These are phyloP conservation scores for Mimachlamys varia DNA, from an alignment of 2,888 invertebrate species.

Conservation along the genomic window DNA sequence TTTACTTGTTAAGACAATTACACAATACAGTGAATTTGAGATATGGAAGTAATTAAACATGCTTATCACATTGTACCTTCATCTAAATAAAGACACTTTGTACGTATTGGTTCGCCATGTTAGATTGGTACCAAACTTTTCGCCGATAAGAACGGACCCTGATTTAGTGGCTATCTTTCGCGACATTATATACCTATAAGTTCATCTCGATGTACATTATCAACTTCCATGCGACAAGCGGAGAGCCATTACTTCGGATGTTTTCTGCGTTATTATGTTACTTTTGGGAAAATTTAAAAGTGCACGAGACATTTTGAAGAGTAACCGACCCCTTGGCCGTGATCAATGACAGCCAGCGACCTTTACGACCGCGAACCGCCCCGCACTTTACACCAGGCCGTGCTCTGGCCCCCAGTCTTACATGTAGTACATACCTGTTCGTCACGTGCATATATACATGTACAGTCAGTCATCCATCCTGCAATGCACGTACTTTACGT, in stretches of 20 bases:
- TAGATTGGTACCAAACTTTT: neutral
- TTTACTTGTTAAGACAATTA: neutral
- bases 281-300: neutral
- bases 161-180: neutral
- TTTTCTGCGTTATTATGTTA: neutral
- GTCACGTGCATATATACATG: neutral
- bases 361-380: neutral
- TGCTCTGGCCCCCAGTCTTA: neutral
- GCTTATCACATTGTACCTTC: neutral
- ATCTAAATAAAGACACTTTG: neutral
- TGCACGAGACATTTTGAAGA: neutral
- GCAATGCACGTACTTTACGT: neutral
- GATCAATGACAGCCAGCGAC: neutral
- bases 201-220: neutral
- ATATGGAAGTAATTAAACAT: neutral
- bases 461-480: neutral
- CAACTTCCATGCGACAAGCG: neutral
- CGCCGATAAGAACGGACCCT: neutral
- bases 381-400: neutral
- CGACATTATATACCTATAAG: neutral
- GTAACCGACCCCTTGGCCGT: neutral
- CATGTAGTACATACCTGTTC: constrained; percentile 6
- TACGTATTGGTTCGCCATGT: neutral
- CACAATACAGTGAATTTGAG: neutral
- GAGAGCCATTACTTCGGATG: neutral